Evolutionary conservation across 2,113 vertebrate species (phyloP).

Genomic region (Calypte anna): DNA sequence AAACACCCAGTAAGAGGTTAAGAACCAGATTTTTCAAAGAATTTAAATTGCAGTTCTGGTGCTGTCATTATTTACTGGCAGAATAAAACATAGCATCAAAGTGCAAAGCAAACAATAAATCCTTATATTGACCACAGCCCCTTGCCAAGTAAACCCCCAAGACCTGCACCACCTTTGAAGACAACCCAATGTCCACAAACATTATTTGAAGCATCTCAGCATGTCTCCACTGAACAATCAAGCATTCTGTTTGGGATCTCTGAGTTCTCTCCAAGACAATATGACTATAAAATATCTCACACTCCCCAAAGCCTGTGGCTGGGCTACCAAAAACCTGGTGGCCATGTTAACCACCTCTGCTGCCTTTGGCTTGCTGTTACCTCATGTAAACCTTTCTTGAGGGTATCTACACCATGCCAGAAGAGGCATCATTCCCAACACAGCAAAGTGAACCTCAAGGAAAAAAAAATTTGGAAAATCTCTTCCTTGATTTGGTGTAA

Average conservation of each 20-base stretch:
- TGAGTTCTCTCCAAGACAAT: not conserved
- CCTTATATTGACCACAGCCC: not conserved
- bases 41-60: not conserved
- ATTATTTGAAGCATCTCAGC: not conserved
- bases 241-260: not conserved
- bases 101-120: not conserved
- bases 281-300: not conserved
- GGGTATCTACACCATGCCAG: not conserved
- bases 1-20: not conserved
- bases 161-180: not conserved
- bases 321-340: not conserved
- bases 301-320: not conserved
- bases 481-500: not conserved
- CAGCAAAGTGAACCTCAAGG: not conserved
- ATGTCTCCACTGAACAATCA: not conserved
- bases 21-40: not conserved
- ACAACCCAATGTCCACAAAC: not conserved
- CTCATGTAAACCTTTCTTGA: not conserved
- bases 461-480: not conserved
- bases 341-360: not conserved
- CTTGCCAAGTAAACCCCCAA: not conserved
- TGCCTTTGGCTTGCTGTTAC: not conserved
- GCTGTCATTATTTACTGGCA: slow-evolving; percentile 14
- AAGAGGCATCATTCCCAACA: not conserved
- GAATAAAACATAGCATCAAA: not conserved